These are phyloP conservation scores for Lanius ludovicianus DNA, from an alignment of 2,113 vertebrate species.

Conservation along the genomic window DNA sequence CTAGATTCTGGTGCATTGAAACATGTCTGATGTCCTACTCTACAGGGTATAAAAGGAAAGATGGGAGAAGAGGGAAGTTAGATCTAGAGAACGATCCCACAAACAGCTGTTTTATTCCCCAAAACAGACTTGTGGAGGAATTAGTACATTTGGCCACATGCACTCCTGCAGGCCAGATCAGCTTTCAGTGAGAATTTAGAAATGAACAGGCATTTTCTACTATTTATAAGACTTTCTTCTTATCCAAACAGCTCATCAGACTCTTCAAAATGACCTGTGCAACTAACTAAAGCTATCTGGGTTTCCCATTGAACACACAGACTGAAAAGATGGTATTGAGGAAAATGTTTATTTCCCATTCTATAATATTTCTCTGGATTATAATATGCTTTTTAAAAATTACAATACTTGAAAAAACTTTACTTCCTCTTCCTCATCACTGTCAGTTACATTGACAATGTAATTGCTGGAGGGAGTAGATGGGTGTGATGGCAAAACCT, in stretches of 20 bases:
- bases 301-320: slow-evolving; percentile 42
- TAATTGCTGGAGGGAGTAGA: slow-evolving; percentile 63
- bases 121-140: slow-evolving; percentile 25
- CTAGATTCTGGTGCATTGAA: not conserved
- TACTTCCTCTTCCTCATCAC: slow-evolving; percentile 70
- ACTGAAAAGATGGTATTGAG: slow-evolving; percentile 53
- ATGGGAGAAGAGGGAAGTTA: not conserved
- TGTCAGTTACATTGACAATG: slow-evolving; percentile 74
- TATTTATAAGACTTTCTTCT: slow-evolving; percentile 48
- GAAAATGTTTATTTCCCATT: slow-evolving; percentile 67
- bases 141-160: slow-evolving; percentile 14
- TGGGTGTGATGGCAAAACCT: slow-evolving; percentile 63
- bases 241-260: not conserved
- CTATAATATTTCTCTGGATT: not conserved
- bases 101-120: slow-evolving; percentile 39
- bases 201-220: not conserved
- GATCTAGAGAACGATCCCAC: not conserved
- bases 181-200: slow-evolving; percentile 38
- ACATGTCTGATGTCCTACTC: not conserved
- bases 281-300: not conserved
- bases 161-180: slow-evolving; percentile 48
- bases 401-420: slow-evolving; percentile 79
- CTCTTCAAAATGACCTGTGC: slow-evolving; percentile 16
- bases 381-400: slow-evolving; percentile 32
- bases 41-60: not conserved